Conservation (phyloP, 2,888 invertebrate species). For the Lepidochrysops patricia region DNA sequence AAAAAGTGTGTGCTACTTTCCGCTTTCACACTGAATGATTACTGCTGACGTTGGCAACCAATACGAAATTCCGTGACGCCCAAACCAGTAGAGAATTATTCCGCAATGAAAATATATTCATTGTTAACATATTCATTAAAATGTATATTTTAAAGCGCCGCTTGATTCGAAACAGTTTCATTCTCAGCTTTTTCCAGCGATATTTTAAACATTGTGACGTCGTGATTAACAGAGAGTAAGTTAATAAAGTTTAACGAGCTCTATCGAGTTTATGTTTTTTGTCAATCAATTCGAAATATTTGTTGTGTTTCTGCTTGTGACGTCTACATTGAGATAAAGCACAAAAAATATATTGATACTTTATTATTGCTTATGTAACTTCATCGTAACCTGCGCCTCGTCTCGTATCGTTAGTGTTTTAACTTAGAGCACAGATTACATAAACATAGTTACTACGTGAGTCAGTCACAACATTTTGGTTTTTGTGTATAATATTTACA, state of each 20-base stretch:
- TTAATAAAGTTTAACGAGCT: neutral
- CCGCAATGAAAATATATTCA: neutral
- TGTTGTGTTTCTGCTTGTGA: neutral
- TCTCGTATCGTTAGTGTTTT: too few species aligned
- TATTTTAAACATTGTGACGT: neutral
- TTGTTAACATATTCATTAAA: neutral
- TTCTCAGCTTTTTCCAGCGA: neutral
- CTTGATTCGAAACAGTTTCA: slow-evolving; percentile 4
- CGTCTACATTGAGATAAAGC: too few species aligned
- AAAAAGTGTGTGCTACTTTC: neutral
- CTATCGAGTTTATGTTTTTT: neutral
- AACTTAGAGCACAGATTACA: too few species aligned
- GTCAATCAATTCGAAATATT: neutral
- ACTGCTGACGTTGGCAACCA: neutral
- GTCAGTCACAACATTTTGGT: too few species aligned
- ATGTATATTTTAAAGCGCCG: neutral
- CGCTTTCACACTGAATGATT: neutral
- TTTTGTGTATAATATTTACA: too few species aligned
- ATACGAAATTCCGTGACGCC: neutral
- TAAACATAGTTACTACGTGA: too few species aligned
- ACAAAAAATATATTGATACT: too few species aligned
- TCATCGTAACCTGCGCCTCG: too few species aligned
- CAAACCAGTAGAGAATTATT: neutral
- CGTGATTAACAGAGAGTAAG: neutral
- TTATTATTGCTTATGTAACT: too few species aligned